Evolutionary conservation across 2,113 vertebrate species (phyloP), one percentile per base, ranked within the genome.

Genomic region (Pan paniscus): DNA sequence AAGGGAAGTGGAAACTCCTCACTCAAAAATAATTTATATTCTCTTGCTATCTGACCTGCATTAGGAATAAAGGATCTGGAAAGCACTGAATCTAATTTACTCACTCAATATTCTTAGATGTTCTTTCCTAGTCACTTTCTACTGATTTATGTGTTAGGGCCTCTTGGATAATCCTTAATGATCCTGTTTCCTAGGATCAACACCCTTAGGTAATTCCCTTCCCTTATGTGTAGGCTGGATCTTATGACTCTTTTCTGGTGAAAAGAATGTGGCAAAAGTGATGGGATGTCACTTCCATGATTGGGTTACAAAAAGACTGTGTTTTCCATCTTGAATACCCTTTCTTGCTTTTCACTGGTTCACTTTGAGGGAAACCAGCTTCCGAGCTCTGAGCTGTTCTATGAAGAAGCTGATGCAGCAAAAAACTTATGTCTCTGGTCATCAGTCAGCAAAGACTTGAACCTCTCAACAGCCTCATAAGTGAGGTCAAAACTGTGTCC

Each of bases 1-100:
- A 97, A 98, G 97, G 46, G 46, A 85, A 84, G 64, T 89, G 61
- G 57, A 96, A 94, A 96, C 25, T 70, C 61, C 93, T 88, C 75
- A 59, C n/a, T 96, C 50, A 82, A 90, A 97, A 97, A 91, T 67
- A 97, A 86, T 97, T 97, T 80, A 86, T 94, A 88, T 76, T 97
- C 35, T 75, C 9, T 79, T 95, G 90, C 40, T 93, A 59, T 92
- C 27, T 50, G 78, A 90, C 43, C 16, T 13, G 40, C 38, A 55
- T 72, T 80, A 75, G 3, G 48, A 96, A n/a, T 35, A 73, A 79
- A 57, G 50, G 46, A 86, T 59, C n/a, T 55, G 78, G 73, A 95
- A 88, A 92, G 18, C 40, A 79, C 30, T 89, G 87, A 73, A 76
- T 25, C 30, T 78, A 64, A 96, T 93, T 83, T 91, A 70, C 38